Evolutionary conservation across 2,888 invertebrate species (phyloP), one percentile per base, ranked within the genome.

Genomic region (Kuschelorhynchus macadamiae): DNA sequence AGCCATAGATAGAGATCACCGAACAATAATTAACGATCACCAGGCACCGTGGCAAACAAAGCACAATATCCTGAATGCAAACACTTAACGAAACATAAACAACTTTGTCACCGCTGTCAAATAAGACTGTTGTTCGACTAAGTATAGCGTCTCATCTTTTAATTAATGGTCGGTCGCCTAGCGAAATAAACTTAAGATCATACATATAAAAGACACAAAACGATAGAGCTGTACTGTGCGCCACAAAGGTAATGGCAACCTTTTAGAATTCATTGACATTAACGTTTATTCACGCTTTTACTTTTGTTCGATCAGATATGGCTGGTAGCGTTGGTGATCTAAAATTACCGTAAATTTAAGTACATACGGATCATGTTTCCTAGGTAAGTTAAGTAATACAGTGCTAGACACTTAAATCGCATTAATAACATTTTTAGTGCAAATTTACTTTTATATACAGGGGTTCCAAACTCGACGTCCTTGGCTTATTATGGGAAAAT

Each of bases 121-220:
- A 55, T 52, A 50, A 50, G 25, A 30, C 57, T 49, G 57, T 50
- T 50, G 64, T 56, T 50, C 49, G 18, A 30, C 44, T 46, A 64
- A 56, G 39, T 64, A 49, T 25, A 57, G 52, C 64, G 32, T 41
- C 49, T 50, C 57, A 49, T 64, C 64, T 57, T 50, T 50, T 64
- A 64, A 64, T 64, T 57, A 64, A 57, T 57, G 50, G 56, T 14
- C 21, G 36, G 53, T 55, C 44, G 21, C 44, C 46, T 36, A 42
- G 25, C n/a, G 14, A 52, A 52, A 52, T 32, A 21, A 39, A 52
- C 52, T 50, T 33, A 33, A 17, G 50, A 11, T 33, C 16, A 49
- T 25, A 17, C 17, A 49, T 17, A 18, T 30, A 36, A 30, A 36
- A 57, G 33, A 18, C 12, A 39, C 39, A 30, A 49, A 47, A 47